Base-by-base conservation (phyloP, 1,140 invertebrate genomes). In the Popillia japonica region DNA sequence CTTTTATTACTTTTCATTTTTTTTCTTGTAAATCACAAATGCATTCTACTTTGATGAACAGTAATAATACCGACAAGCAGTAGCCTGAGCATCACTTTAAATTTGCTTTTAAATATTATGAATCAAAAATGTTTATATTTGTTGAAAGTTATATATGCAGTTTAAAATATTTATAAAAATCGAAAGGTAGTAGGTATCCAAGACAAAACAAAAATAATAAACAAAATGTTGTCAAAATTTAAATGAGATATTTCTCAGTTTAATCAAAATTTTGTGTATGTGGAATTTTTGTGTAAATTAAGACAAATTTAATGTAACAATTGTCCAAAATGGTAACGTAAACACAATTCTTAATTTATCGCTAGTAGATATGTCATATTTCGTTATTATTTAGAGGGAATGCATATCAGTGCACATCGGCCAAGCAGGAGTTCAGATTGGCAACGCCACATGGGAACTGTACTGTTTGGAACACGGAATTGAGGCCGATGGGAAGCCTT, bases 401-500 rank as follows among this genome's bases (percentile, higher is more conserved):
- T 94, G 93, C 86, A 93, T 96, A 78, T 94, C 92, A 77, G 88
- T 96, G 80, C 94, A 96, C 87, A 90, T 96, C 79, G 95, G 95
- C 9, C 95, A 96, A 88, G 95, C 95, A 23, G 95, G 95, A 72
- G 93, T 96, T 55, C 95, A 96, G 88, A 95, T 96, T 85, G 95
- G 95, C 68, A 94, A 94, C 87, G 92, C 93, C 20, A 92, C 90
- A 81, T 93, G 92, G 92, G 94, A 96, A 87, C 89, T 96, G 59
- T 96, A 95, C 87, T 96, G 95, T 85, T 86, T 96, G 55, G 95
- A 96, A 85, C 95, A 96, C 87, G 93, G 93, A 42, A 95, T 96
- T 82, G 88, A 91, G 79, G 91, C 92, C 2, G 92, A 95, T 86
- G 94, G 84, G 6, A 87, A 87, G 80, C 85, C 85, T 11, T 81